A percentile compares a stretch with the other conserved stretches of the same genome.
These are phyloP conservation scores for Drosophila lowei DNA, from an alignment of 1,140 invertebrate species.

Conservation along the genomic window DNA sequence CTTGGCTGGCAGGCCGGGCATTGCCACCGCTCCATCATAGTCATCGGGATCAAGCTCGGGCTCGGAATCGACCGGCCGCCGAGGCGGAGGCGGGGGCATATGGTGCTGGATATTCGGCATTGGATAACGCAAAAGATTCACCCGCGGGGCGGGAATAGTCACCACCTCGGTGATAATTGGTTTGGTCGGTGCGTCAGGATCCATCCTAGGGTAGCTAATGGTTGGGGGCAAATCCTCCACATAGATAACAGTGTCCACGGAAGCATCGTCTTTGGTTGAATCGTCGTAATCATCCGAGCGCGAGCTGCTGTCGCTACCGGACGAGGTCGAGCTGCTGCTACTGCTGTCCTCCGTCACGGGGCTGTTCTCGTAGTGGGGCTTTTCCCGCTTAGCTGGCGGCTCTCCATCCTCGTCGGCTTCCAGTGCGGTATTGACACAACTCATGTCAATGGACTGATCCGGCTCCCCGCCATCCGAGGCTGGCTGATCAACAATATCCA, in stretches of 20 bases:
- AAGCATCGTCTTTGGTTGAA: slow-evolving; percentile 23
- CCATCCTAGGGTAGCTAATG: not conserved
- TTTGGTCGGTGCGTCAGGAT: slow-evolving; percentile 30
- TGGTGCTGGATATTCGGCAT: not conserved
- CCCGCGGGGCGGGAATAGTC: slow-evolving; percentile 30
- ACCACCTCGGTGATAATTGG: slow-evolving; percentile 42
- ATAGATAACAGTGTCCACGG: slow-evolving; percentile 15
- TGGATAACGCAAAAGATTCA: slow-evolving; percentile 4
- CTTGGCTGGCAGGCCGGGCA: no score
- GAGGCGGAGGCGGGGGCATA: not conserved
- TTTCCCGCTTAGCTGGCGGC: no score
- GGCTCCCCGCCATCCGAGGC: no score
- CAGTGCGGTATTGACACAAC: no score
- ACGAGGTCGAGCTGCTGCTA: slow-evolving; percentile 3
- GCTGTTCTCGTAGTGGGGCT: no score
- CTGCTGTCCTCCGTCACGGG: slow-evolving; percentile 22
- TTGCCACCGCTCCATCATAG: slow-evolving; percentile 2
- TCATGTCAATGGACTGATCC: no score
- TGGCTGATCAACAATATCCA: no score
- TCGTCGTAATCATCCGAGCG: slow-evolving; percentile 2
- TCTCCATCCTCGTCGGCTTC: no score
- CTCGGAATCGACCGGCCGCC: no score
- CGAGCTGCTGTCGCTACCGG: not conserved
- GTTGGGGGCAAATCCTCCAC: slow-evolving; percentile 1
- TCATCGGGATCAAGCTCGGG: not conserved